Evolutionary conservation across 2,888 invertebrate species (phyloP), one percentile per base, ranked within the genome.

Genomic region (Tethea ocularis): DNA sequence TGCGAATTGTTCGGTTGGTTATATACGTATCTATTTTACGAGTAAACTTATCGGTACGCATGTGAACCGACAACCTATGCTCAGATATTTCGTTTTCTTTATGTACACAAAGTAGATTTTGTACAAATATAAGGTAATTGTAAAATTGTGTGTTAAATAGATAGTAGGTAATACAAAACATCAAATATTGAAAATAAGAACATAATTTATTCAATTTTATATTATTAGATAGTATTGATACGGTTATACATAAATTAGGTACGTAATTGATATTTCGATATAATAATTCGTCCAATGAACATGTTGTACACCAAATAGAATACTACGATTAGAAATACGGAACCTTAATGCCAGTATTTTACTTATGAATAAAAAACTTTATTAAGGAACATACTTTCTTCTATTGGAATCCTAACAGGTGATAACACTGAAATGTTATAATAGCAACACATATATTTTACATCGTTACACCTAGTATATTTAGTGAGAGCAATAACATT

Each of bases 81-180:
- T 41, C 41, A 41, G 41, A 5, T 8, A 41, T 17, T 3, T 7
- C 4, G 41, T 10, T 46, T 20, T 20, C 20, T 20, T 46, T 20
- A 46, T 46, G 20, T 8, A 87, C 87, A 87, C 86, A 89, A 89
- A 89, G 87, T 88, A 89, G 84, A 85, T 87, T 90, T 89, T 87
- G 88, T 90, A 91, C 87, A 91, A 89, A 90, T 90, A 88, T 89
- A 88, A 89, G 89, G 89, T 90, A 85, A 89, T 88, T 89, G 88
- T 80, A 83, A 73, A 83, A 85, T 85, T 83, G 80, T 78, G 80
- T 29, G 29, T 8, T 87, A 84, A 7, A 29, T 46, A 86, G 5
- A 72, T 74, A 71, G 71, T 71, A 82, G 78, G 77, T 83, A 77
- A 79, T 72, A 81, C 72, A 80, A 75, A 78, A 38, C 3, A 1